Percentiles rank a stretch among this genome's conserved stretches.
These are phyloP conservation scores for Promerops cafer DNA, from an alignment of 2,113 vertebrate species.

Conservation along the genomic window DNA sequence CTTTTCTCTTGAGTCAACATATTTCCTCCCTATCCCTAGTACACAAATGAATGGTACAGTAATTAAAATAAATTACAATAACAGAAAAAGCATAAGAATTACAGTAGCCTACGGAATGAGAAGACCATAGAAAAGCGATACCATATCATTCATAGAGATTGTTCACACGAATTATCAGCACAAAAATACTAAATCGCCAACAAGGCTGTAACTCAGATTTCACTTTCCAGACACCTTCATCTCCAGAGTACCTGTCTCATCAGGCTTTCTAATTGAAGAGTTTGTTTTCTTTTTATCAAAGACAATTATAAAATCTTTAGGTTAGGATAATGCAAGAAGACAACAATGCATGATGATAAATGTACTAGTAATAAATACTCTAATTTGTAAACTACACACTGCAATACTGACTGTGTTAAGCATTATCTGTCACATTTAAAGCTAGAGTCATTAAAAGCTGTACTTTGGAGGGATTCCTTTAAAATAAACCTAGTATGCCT, in stretches of 20 bases:
- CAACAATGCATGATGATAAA: neutral
- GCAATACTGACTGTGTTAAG: neutral
- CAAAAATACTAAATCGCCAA: neutral
- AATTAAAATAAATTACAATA: neutral
- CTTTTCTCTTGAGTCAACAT: neutral
- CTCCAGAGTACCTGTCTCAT: neutral
- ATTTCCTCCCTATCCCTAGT: neutral
- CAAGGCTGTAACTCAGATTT: neutral
- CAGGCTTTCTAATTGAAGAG: neutral
- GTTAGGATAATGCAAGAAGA: neutral
- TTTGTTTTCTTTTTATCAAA: neutral
- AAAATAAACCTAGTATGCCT: neutral
- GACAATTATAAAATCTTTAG: neutral
- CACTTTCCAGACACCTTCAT: neutral
- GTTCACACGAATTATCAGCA: neutral
- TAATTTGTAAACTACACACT: neutral
- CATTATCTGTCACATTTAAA: neutral
- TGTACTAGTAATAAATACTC: neutral
- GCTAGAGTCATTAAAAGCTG: neutral
- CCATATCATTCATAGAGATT: neutral
- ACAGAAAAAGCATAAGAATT: neutral
- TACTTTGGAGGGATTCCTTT: neutral
- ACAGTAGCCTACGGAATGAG: fast-evolving
- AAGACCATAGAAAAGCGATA: neutral
- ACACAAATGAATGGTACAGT: neutral